These are phyloP conservation scores for Pilophorus perplexus DNA, from an alignment of 2,888 invertebrate genomes.

Conservation along the genomic window DNA sequence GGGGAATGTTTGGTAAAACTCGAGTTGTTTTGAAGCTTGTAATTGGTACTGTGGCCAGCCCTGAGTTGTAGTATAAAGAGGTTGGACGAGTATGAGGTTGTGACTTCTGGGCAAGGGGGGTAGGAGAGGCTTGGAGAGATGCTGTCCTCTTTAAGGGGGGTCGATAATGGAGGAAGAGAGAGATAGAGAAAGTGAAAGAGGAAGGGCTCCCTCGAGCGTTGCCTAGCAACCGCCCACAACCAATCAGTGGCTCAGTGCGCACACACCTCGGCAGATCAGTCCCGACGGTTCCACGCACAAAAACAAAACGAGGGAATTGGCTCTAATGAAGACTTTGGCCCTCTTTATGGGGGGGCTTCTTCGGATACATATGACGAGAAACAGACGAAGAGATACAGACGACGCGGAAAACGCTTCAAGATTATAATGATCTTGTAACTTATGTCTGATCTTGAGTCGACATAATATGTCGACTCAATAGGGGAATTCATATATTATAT, in stretches of 20 bases:
- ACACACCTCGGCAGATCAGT: constrained; percentile 35
- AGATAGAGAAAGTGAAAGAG: constrained; percentile 11
- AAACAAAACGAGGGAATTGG: constrained; percentile 39
- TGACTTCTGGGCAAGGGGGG: constrained; percentile 15
- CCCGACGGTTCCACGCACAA: constrained; percentile 38
- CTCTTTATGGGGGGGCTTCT: too few relatives aligned
- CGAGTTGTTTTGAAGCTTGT: constrained; percentile 35
- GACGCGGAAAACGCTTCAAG: too few relatives aligned
- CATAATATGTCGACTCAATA: too few relatives aligned
- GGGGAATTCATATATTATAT: too few relatives aligned
- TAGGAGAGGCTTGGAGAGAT: constrained; percentile 32
- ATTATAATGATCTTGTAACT: too few relatives aligned
- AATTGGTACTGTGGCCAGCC: constrained; percentile 33
- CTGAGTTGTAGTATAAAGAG: constrained; percentile 8
- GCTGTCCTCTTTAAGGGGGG: constrained; percentile 33
- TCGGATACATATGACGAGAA: too few relatives aligned
- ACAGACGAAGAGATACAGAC: too few relatives aligned
- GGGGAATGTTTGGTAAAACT: constrained; percentile 31
- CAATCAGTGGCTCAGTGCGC: constrained; percentile 42
- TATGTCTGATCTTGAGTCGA: too few relatives aligned
- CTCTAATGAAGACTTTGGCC: constrained; percentile 36
- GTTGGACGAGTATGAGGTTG: constrained; percentile 18
- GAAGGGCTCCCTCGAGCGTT: constrained; percentile 1
- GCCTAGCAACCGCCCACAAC: constrained; percentile 41
- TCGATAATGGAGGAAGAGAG: constrained; percentile 36